These are phyloP conservation scores for Amiota mariae DNA, from an alignment of 2,888 invertebrate genomes.

Conservation along the genomic window DNA sequence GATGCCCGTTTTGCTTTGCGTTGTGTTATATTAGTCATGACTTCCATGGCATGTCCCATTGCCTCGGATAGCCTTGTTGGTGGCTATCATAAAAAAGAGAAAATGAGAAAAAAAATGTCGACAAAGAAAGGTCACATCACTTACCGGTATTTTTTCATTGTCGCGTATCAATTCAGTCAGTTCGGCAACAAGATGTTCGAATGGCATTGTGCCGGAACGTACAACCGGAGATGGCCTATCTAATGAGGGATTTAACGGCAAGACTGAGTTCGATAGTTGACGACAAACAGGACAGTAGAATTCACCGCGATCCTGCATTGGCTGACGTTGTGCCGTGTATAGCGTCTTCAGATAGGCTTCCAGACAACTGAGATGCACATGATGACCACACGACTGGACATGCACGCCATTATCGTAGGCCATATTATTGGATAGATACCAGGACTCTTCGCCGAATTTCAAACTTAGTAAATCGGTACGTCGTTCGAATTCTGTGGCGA, in stretches of 20 bases:
- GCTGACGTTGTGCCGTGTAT: constrained; percentile 84
- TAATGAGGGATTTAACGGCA: constrained; percentile 85
- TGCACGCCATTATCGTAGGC: constrained; percentile 95
- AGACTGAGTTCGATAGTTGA: constrained; percentile 90
- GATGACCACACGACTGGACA: constrained; percentile 97
- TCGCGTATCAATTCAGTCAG: constrained; percentile 79
- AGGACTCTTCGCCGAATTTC: constrained; percentile 86
- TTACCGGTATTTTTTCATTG: constrained; percentile 80
- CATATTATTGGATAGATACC: constrained; percentile 85
- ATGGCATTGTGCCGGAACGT: constrained; percentile 75
- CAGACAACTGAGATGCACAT: constrained; percentile 95
- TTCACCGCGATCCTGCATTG: constrained; percentile 86
- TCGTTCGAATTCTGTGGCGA: constrained; percentile 84
- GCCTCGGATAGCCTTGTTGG: constrained; percentile 86
- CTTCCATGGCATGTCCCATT: constrained; percentile 94
- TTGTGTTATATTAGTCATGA: constrained; percentile 91
- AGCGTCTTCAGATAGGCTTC: constrained; percentile 92
- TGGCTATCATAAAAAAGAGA: constrained; percentile 73
- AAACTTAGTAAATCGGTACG: constrained; percentile 83
- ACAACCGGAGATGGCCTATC: constrained; percentile 80
- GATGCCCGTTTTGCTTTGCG: constrained; percentile 82
- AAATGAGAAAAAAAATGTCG: constrained; percentile 28
- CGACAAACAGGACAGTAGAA: constrained; percentile 96
- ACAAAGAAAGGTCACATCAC: constrained; percentile 51
- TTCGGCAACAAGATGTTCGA: constrained; percentile 72